Base-by-base conservation (phyloP, 2,888 invertebrate genomes). In the Lobophora halterata region DNA sequence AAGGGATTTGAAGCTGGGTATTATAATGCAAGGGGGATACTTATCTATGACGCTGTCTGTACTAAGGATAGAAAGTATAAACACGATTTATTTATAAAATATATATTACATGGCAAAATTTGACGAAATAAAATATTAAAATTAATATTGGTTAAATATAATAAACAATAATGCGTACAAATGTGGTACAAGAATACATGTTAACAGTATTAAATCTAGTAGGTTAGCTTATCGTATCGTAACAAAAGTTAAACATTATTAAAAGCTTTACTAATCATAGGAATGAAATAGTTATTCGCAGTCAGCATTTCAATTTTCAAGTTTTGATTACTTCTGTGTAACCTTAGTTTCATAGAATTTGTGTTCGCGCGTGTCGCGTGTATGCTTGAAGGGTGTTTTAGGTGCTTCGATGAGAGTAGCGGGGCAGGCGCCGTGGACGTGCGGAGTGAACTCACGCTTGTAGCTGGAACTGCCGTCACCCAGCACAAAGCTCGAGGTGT, bases 311-410 rank as follows among this genome's bases (percentile, higher is more conserved):
- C 3, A 53, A 58, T 24, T 35, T 34, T 6, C 3, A 53, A 58
- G 26, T 35, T 34, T 6, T 11, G 13, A 43, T 60, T 58, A 64
- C 55, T 65, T 64, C 52, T 79, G 89, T 19, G 87, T 88, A 43
- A 90, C 88, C 69, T 91, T 90, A 1, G 93, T 89, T 68, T 93
- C 89, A 71, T 95, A 96, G 73, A 95, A 95, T 71, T 94, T 95
- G 76, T 96, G 95, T 65, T 94, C 92, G 55, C 92, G 93, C 5
- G 95, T 94, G 71, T 96, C 94, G 48, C 95, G 89, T 12, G 95
- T 95, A 64, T 95, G 95, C 74, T 94, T 94, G 78, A 93, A 96
- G 8, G 93, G 93, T 37, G 94, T 92, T 48, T 90, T 89, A 37
- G 93, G 91, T 19, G 92, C 89, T 62, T 95, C 93, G 34, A 95